These are phyloP conservation scores for Selene dorsalis DNA, from an alignment of 2,797 vertebrate genomes.

Conservation along the genomic window DNA sequence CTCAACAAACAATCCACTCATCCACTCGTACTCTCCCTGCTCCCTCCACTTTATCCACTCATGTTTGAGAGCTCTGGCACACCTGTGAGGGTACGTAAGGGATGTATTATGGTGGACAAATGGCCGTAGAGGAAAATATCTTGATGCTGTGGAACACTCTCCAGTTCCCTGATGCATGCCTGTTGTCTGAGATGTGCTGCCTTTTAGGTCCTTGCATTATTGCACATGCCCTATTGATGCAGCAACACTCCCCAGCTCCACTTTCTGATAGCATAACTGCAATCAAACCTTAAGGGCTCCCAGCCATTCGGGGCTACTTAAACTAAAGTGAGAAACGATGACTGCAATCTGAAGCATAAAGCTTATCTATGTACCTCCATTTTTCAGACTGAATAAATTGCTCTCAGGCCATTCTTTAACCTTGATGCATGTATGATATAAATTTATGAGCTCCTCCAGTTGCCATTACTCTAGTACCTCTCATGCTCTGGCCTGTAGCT, in stretches of 20 bases:
- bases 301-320: slow-evolving; percentile 61
- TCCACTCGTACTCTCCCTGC: slow-evolving; percentile 26
- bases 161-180: slow-evolving; percentile 40
- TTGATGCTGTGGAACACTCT: slow-evolving; percentile 28
- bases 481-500: slow-evolving; percentile 30
- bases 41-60: slow-evolving; percentile 33
- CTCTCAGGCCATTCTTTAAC: slow-evolving; percentile 61
- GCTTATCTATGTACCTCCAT: slow-evolving; percentile 44
- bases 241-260: slow-evolving; percentile 41
- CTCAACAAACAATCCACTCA: slow-evolving; percentile 41
- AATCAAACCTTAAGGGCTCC: slow-evolving; percentile 68
- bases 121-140: slow-evolving; percentile 15
- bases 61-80: slow-evolving; percentile 38
- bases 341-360: slow-evolving; percentile 58
- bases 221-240: slow-evolving; percentile 61
- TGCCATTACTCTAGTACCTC: slow-evolving; percentile 45
- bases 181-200: slow-evolving; percentile 44
- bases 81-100: slow-evolving; percentile 21
- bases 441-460: slow-evolving; percentile 54
- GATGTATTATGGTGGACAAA: slow-evolving; percentile 44
- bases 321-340: slow-evolving; percentile 60
- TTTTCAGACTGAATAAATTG: slow-evolving; percentile 58
- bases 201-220: slow-evolving; percentile 34
- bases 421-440: slow-evolving; percentile 57
- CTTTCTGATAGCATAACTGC: slow-evolving; percentile 47